Evolutionary conservation across 2,888 invertebrate species (phyloP), one percentile per base, ranked within the genome.

Genomic region (Acronicta aceris): DNA sequence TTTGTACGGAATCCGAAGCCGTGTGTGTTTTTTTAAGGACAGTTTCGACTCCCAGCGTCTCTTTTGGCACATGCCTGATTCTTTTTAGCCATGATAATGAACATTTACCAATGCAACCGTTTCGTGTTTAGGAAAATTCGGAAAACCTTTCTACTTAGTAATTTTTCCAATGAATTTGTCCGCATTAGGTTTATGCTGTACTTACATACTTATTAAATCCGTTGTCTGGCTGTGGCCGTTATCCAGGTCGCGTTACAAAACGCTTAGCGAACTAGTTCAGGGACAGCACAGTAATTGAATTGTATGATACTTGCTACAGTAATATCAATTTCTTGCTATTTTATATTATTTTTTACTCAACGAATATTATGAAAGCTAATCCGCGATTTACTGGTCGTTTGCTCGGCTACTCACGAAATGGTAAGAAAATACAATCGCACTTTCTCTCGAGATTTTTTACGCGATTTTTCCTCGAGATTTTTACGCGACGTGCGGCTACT

Each of bases 201-300:
- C 53, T 56, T 53, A n/a, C n/a, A n/a, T n/a, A 33, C 12, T 33
- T 10, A 46, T 59, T 10, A 46, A 59, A 41, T 50, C 61, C 43
- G 63, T 52, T 54, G 74, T 79, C 82, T 80, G 79, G 83, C 81
- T 82, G 81, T 83, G 81, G 82, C 86, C 81, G 74, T 78, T 88
- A 89, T 88, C 84, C 89, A 90, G 91, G 90, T 86, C 91, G 86
- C 81, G 82, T 91, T 92, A 88, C 91, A 88, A 91, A 91, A 91
- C 85, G 77, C 81, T 84, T 76, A 85, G 82, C 83, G 71, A 93
- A 90, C 89, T 91, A 87, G 93, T 91, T 93, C 92, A 93, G 87
- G 92, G 93, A 87, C 90, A 84, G 71, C 77, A 81, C 81, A 74
- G 84, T 90, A 89, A 91, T 90, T 89, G 79, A 84, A 86, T 91